Percentiles rank a stretch among this genome's conserved stretches.
Evolutionary conservation across 2,113 vertebrate genomes (phyloP).

Genomic region (Ictidomys tridecemlineatus): DNA sequence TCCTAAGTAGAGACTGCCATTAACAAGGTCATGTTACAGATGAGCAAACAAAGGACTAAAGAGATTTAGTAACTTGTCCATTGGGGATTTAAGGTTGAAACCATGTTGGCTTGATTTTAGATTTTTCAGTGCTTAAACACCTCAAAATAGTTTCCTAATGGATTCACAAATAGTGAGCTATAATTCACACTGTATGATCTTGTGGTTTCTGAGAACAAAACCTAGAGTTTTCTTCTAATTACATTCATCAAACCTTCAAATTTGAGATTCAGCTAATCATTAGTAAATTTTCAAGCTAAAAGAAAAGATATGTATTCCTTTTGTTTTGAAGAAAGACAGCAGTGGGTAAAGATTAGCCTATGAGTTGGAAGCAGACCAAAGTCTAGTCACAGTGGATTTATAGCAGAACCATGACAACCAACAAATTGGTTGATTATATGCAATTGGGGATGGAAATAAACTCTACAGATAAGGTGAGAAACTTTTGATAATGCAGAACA

Average conservation of each 20-base stretch:
- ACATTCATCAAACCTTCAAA: background rate
- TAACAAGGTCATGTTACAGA: background rate
- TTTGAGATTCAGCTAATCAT: slow-evolving; percentile 32
- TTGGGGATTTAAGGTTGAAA: background rate
- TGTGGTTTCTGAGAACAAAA: background rate
- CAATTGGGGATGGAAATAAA: background rate
- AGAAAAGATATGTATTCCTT: background rate
- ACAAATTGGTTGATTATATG: background rate
- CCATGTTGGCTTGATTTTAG: background rate
- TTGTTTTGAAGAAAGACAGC: background rate
- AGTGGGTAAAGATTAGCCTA: slow-evolving; percentile 4
- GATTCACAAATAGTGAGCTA: background rate
- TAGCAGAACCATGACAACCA: background rate
- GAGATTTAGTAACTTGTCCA: background rate
- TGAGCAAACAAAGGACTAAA: background rate
- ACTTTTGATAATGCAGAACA: background rate
- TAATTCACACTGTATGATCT: too few species aligned
- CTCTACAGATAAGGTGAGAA: background rate
- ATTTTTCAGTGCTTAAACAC: background rate
- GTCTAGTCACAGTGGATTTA: background rate
- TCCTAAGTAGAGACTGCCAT: background rate
- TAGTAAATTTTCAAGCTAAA: slow-evolving; percentile 21
- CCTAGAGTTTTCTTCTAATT: background rate
- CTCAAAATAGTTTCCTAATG: background rate
- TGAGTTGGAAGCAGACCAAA: background rate